These are phyloP conservation scores for Zoroaster sp. DNA, from an alignment of 53 echinoderm and acorn worm genomes.

Conservation along the genomic window DNA sequence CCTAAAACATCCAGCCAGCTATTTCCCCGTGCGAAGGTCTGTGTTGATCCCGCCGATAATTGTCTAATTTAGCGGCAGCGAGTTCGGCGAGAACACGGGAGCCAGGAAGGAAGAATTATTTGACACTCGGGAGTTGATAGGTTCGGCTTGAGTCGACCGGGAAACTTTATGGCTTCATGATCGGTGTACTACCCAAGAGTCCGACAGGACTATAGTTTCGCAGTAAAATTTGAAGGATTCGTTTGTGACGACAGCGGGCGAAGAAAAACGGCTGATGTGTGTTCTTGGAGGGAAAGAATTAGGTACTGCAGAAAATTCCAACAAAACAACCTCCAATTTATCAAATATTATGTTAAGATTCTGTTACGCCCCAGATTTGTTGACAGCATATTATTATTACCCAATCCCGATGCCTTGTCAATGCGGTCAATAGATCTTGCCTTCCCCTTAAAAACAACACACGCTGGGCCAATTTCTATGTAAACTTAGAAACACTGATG, in stretches of 20 bases:
- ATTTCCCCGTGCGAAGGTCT: constrained; percentile 37
- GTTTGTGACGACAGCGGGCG: not conserved
- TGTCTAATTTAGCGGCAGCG: constrained; percentile 56
- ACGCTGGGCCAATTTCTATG: not conserved
- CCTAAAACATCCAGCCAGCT: constrained; percentile 35
- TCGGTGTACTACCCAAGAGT: not conserved
- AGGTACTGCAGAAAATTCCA: not conserved
- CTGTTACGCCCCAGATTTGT: not conserved
- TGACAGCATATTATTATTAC: not conserved
- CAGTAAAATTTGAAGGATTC: not conserved
- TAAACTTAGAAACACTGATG: not conserved
- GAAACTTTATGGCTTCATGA: constrained; percentile 29
- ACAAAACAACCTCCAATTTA: not conserved
- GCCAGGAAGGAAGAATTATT: constrained; percentile 43
- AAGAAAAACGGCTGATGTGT: too few relatives aligned
- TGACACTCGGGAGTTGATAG: constrained; percentile 35
- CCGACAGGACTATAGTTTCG: not conserved
- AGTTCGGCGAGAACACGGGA: constrained; percentile 26
- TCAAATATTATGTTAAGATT: not conserved
- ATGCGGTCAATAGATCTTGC: not conserved
- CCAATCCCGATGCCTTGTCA: not conserved
- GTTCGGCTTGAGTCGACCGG: not conserved
- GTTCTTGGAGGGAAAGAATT: not conserved
- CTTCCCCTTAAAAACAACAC: not conserved
- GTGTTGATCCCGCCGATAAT: constrained; percentile 55